Evolutionary conservation across 2,888 invertebrate genomes (phyloP).

Genomic region (Acanthoscelides obtectus): DNA sequence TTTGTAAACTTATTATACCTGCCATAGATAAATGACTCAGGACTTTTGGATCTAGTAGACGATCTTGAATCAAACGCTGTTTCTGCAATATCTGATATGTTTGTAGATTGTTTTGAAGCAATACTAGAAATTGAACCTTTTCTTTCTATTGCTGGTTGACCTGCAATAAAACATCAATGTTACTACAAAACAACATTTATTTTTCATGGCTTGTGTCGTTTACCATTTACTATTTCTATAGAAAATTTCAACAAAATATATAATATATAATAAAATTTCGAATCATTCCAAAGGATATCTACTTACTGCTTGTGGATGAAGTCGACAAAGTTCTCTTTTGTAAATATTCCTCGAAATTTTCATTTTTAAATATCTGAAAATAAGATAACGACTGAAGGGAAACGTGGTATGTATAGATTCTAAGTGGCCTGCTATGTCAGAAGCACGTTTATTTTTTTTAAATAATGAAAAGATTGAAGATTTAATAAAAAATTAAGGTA

Average conservation of each 20-base stretch:
- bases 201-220: too few relatives aligned
- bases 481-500: too few relatives aligned
- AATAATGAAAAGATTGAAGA: too few relatives aligned
- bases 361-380: slow-evolving; percentile 35
- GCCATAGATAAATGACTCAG: background rate
- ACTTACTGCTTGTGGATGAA: slow-evolving; percentile 9
- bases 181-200: too few relatives aligned
- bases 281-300: too few relatives aligned
- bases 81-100: background rate
- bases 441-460: too few relatives aligned
- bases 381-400: slow-evolving; percentile 4
- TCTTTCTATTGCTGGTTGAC: background rate
- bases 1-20: background rate
- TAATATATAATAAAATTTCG: too few relatives aligned
- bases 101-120: background rate
- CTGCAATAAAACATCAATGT: too few relatives aligned
- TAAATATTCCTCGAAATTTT: slow-evolving; percentile 20
- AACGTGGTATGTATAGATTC: too few relatives aligned
- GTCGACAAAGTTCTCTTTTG: slow-evolving; percentile 12
- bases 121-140: background rate
- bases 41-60: slow-evolving; percentile 4
- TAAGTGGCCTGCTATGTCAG: too few relatives aligned
- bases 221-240: too few relatives aligned
- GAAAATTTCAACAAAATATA: too few relatives aligned
- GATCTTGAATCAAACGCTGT: background rate